phyloP scores from a whole-genome alignment of 2,113 vertebrate genomes.

The Calcarius ornatus region DNA sequence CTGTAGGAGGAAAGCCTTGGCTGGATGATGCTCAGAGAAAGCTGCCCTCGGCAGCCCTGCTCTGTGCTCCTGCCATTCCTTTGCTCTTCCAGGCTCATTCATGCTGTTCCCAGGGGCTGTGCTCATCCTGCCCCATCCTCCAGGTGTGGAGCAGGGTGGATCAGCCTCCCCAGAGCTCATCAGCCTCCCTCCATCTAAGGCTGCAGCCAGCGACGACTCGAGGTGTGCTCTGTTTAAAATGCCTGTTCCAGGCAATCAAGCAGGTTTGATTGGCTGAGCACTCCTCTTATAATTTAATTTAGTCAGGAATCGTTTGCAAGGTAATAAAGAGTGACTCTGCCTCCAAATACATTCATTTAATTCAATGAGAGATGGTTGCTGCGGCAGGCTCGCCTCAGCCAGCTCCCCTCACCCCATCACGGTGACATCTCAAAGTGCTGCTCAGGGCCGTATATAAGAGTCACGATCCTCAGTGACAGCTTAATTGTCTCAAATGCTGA shows the following conservation, averaged over 20 bases:
- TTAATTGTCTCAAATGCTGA: slow-evolving; percentile 31
- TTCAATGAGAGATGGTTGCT: slow-evolving; percentile 44
- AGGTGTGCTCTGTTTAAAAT: slow-evolving; percentile 7
- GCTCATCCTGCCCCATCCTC: not conserved
- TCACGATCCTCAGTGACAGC: slow-evolving; percentile 38
- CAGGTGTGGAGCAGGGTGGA: not conserved
- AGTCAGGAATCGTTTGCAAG: slow-evolving; percentile 48
- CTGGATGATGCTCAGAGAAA: rapidly evolving
- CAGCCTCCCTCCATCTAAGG: not conserved
- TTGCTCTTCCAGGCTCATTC: not conserved
- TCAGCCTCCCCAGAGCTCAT: not conserved
- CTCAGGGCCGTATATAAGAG: slow-evolving; percentile 16
- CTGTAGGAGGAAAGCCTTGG: not conserved
- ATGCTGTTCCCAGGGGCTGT: not conserved
- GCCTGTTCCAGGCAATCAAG: slow-evolving; percentile 58
- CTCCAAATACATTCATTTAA: slow-evolving; percentile 57
- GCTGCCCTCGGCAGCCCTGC: not conserved
- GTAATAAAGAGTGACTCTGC: slow-evolving; percentile 58
- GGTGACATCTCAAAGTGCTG: slow-evolving; percentile 13
- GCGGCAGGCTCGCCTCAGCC: not conserved
- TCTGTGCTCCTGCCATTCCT: not conserved
- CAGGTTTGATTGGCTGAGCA: slow-evolving; percentile 40
- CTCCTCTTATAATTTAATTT: slow-evolving; percentile 60
- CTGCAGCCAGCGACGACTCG: not conserved
- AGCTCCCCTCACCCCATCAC: slow-evolving; percentile 4